Percentiles rank a stretch among this genome's conserved stretches.
Evolutionary conservation across 2,888 invertebrate genomes (phyloP).

Genomic region (Mechanitis messenoides): DNA sequence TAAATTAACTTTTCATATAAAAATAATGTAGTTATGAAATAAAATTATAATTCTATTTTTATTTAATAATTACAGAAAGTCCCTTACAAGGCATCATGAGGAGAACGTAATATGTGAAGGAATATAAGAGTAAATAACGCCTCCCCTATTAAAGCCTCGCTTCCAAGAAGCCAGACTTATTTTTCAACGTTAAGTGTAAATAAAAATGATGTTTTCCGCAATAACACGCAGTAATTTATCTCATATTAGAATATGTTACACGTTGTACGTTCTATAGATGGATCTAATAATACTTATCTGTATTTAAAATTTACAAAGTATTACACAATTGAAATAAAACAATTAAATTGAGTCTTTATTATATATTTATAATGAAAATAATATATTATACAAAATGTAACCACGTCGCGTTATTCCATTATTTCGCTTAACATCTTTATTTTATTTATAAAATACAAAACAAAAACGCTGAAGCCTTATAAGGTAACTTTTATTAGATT

Average conservation of each 20-base stretch:
- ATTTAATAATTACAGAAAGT: conserved; percentile 32
- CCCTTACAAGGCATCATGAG: conserved; percentile 34
- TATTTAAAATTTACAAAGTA: no score
- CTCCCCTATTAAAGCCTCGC: conserved; percentile 37
- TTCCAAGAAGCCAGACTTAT: conserved; percentile 46
- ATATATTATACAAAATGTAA: no score
- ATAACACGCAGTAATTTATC: conserved; percentile 20
- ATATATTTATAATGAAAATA: no score
- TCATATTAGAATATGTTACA: no score
- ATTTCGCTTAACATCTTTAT: neutral
- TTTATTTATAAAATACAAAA: neutral
- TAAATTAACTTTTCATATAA: no score
- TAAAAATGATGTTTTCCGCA: conserved; percentile 49
- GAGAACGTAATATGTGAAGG: conserved; percentile 41
- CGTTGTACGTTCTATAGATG: no score
- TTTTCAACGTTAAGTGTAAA: conserved; percentile 53
- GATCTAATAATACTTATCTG: no score
- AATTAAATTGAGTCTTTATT: no score
- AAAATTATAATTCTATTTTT: conserved; percentile 2
- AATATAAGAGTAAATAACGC: conserved; percentile 42
- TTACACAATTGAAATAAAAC: no score
- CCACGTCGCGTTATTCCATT: neutral
- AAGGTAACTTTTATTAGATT: conserved; percentile 29
- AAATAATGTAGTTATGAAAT: neutral
- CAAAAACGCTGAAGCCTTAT: conserved; percentile 16